phyloP scores from a whole-genome alignment of 2,113 vertebrate genomes.

The Antigone vipio region DNA sequence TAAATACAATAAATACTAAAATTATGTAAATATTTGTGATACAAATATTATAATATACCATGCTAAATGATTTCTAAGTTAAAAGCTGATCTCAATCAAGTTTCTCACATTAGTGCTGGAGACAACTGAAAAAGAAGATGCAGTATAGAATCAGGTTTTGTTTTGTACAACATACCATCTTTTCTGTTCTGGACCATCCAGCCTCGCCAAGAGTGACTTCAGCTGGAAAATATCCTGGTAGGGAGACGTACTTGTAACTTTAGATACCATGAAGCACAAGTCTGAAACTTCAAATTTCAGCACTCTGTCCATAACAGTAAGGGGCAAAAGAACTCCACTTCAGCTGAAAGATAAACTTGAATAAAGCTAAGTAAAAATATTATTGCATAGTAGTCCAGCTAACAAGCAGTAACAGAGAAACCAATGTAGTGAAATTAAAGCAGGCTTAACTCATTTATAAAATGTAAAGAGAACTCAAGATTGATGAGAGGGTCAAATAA shows the following conservation, averaged over 20 bases:
- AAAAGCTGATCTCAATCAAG: not conserved
- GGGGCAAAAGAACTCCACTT: slow-evolving; percentile 6
- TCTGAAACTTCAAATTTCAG: slow-evolving; percentile 41
- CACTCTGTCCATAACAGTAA: slow-evolving; percentile 21
- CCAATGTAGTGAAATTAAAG: not conserved
- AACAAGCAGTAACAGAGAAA: slow-evolving; percentile 13
- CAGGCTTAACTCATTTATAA: not conserved
- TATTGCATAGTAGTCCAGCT: not conserved
- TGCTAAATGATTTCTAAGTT: not conserved
- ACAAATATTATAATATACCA: not conserved
- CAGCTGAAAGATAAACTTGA: slow-evolving; percentile 11
- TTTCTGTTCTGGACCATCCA: slow-evolving; percentile 35
- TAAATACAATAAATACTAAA: not conserved
- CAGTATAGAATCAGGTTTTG: not conserved
- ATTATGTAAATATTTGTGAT: not conserved
- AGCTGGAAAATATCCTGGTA: slow-evolving; percentile 60
- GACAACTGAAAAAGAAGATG: not conserved
- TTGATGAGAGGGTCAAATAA: not conserved
- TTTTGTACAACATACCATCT: slow-evolving; percentile 9
- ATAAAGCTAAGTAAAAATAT: slow-evolving; percentile 23
- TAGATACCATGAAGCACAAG: slow-evolving; percentile 5
- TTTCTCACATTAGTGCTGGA: not conserved
- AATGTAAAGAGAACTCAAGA: not conserved
- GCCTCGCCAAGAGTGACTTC: slow-evolving; percentile 55
- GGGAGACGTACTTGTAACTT: slow-evolving; percentile 6